Conservation (phyloP, 2,113 vertebrate species). For the Tyto alba region DNA sequence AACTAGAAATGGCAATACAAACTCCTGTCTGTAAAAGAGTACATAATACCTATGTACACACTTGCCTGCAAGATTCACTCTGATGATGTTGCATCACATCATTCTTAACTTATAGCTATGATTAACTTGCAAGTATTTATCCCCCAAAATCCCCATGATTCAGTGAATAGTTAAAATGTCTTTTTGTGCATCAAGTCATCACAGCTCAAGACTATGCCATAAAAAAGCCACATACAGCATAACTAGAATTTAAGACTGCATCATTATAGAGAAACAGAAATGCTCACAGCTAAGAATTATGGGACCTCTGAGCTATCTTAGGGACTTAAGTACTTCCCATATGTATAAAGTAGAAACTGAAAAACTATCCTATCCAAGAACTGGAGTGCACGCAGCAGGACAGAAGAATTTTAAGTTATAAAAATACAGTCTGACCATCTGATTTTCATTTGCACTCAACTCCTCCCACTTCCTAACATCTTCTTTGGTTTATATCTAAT, state of each 20-base stretch:
- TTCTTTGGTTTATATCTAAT: not conserved
- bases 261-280: not conserved
- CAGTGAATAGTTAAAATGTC: not conserved
- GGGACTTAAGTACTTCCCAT: not conserved
- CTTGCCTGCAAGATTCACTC: not conserved
- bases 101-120: not conserved
- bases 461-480: not conserved
- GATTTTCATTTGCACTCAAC: not conserved
- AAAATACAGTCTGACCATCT: not conserved
- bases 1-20: not conserved
- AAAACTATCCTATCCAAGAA: not conserved
- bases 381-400: not conserved
- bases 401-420: not conserved
- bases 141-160: not conserved
- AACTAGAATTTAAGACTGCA: not conserved
- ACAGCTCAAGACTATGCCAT: slow-evolving; percentile 3
- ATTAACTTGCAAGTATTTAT: not conserved
- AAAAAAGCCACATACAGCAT: not conserved
- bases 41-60: not conserved
- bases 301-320: not conserved
- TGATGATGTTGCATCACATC: not conserved
- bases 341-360: not conserved
- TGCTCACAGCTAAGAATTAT: not conserved
- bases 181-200: not conserved
- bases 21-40: not conserved